Base-by-base conservation (phyloP, 2,797 vertebrate genomes). In the Rhincodon typus region DNA sequence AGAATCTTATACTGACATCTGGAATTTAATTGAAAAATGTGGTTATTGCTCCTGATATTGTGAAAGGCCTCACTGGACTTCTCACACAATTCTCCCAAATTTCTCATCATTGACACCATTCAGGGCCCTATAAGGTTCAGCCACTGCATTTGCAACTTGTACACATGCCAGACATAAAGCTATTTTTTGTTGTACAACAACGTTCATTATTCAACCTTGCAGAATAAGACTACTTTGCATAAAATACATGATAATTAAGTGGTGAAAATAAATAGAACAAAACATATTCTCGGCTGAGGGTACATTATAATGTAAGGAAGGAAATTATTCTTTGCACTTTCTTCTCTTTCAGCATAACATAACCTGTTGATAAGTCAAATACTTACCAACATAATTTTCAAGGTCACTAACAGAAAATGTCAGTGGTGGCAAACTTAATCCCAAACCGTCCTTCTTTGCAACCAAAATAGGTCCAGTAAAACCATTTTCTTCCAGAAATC, bases 351-450 rank as follows among this genome's bases (percentile, higher is more conserved):
- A 53, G 12, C 69, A 62, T 93, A 93, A 4, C 67, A 27, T 38
- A 69, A 93, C 19, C 34, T 0, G 74, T 42, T 84, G 38, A 67
- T n/a, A 17, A 74, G 38, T 4, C 4, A 27, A 82, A 79, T 87
- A 98, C 98, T 96, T 97, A 99, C 99, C 99, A 0, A 99, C 99
- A 0, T 99, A 99, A 97, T 99, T 99, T 97, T 99, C 99, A 0
- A 99, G 99, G 0, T 99, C 99, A 0, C 99, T 99, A 97, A 99
- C 98, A 12, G 99, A 99, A 97, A 99, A 99, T 13, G 99, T 99
- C n/a, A 99, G 98, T 0, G 99, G 98, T 0, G 99, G 99, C 96
- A 99, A 98, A 0, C 98, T 97, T 97, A 99, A 97, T 8, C 98
- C 98, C 96, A 99, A 97, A 0, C 99, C 99, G 0, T 99, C 99